phyloP scores from a whole-genome alignment of 2,113 vertebrate species.

The Ochotona curzoniae region DNA sequence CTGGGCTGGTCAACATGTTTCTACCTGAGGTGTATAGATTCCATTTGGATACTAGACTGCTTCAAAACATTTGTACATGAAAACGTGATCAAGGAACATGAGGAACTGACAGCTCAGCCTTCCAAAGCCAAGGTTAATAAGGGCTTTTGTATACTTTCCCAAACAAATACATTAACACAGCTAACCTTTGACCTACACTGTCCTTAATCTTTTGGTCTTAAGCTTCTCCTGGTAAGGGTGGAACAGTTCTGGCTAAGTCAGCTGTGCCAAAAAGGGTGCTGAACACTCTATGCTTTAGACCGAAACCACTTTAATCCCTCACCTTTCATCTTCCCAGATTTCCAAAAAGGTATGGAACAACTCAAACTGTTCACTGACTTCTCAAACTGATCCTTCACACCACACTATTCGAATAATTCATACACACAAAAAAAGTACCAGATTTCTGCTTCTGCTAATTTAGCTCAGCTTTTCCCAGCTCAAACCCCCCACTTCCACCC shows the following conservation, averaged over 20 bases:
- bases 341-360: constrained; percentile 33
- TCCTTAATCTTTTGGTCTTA: constrained; percentile 56
- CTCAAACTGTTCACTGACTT: constrained; percentile 45
- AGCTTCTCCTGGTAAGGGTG: constrained; percentile 66
- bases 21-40: constrained; percentile 64
- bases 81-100: constrained; percentile 62
- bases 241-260: constrained; percentile 9
- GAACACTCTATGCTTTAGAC: constrained; percentile 61
- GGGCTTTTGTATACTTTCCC: constrained; percentile 65
- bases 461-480: background rate
- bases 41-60: constrained; percentile 66
- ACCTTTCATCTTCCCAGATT: constrained; percentile 72
- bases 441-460: background rate
- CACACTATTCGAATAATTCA: background rate
- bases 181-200: background rate
- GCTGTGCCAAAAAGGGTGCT: constrained; percentile 60
- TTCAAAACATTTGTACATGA: constrained; percentile 66
- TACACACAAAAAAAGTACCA: background rate
- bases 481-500: background rate
- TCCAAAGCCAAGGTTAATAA: constrained; percentile 72
- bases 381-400: constrained; percentile 9
- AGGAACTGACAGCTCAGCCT: constrained; percentile 58
- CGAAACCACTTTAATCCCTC: constrained; percentile 76
- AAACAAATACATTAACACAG: constrained; percentile 66
- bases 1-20: constrained; percentile 45